Conservation (phyloP, 2,797 vertebrate species). For the Malacoctenus gilli region DNA sequence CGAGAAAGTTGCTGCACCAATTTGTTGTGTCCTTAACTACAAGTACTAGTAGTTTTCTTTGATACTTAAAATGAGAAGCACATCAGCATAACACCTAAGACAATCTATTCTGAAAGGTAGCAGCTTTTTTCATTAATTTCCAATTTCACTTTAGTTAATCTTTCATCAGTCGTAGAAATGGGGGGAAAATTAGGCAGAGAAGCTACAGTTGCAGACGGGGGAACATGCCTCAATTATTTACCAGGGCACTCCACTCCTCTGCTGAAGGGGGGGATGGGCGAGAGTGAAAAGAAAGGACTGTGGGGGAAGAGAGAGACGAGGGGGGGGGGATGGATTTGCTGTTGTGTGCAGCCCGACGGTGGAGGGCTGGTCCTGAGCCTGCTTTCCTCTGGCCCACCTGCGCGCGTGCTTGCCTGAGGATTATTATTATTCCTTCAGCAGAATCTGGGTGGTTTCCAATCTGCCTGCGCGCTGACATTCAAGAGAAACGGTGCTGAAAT, state of each 20-base stretch:
- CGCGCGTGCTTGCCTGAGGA: slow-evolving; percentile 16
- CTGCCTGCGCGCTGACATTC: neutral
- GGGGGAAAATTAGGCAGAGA: neutral
- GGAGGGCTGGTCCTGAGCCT: slow-evolving; percentile 17
- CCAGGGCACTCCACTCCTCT: slow-evolving; percentile 60
- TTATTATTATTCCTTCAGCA: slow-evolving; percentile 10
- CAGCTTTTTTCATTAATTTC: no score
- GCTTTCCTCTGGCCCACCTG: slow-evolving; percentile 40
- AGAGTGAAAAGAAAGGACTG: slow-evolving; percentile 35
- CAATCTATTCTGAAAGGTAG: no score
- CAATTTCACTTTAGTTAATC: no score
- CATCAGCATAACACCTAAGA: no score
- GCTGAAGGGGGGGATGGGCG: slow-evolving; percentile 61
- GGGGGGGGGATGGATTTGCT: slow-evolving; percentile 48
- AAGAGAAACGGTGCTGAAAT: neutral
- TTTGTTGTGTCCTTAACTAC: no score
- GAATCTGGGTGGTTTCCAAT: slow-evolving; percentile 15
- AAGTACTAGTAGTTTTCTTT: no score
- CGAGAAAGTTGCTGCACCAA: no score
- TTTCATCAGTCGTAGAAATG: no score
- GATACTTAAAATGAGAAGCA: no score
- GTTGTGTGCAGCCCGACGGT: slow-evolving; percentile 39
- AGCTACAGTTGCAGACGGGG: slow-evolving; percentile 34
- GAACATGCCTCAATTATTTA: slow-evolving; percentile 76
- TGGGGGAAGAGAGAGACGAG: slow-evolving; percentile 49